Conservation (phyloP, 2,113 vertebrate genomes). For the Taxidea taxus region DNA sequence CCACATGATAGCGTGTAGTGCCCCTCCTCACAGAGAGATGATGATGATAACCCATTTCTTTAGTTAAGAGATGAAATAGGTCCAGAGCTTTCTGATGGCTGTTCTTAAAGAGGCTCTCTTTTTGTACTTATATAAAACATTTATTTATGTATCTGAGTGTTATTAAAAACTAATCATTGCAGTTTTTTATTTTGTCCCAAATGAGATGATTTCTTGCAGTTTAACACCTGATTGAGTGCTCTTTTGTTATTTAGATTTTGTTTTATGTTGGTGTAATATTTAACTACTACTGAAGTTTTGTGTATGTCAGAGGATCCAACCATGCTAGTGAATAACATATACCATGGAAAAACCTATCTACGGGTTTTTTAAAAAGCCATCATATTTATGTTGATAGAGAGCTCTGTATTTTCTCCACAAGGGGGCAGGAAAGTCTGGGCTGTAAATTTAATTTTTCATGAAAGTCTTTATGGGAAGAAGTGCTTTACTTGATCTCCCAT, state of each 20-base stretch:
- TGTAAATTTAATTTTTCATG: not conserved
- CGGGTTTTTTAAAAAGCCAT: constrained; percentile 21
- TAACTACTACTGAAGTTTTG: constrained; percentile 3
- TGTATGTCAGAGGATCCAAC: not conserved
- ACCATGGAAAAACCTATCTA: not conserved
- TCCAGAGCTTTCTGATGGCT: not conserved
- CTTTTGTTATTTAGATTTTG: constrained; percentile 3
- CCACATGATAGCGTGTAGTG: constrained; percentile 61
- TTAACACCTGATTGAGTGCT: not conserved
- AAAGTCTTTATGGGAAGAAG: not conserved
- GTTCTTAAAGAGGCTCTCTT: not conserved
- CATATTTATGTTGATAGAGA: not conserved
- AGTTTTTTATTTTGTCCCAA: not conserved
- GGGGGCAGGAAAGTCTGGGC: constrained; percentile 54
- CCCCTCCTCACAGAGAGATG: constrained; percentile 24
- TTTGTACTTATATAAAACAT: constrained; percentile 29
- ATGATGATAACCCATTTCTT: constrained; percentile 55
- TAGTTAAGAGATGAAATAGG: constrained; percentile 52
- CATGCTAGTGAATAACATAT: not conserved
- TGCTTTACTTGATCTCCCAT: not conserved
- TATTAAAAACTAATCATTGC: not conserved
- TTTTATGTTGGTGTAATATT: constrained; percentile 10
- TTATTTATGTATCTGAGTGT: not conserved
- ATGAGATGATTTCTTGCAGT: not conserved
- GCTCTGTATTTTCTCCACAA: constrained; percentile 36